Conservation (phyloP, 1,140 invertebrate genomes). For the Chelonus insularis region DNA sequence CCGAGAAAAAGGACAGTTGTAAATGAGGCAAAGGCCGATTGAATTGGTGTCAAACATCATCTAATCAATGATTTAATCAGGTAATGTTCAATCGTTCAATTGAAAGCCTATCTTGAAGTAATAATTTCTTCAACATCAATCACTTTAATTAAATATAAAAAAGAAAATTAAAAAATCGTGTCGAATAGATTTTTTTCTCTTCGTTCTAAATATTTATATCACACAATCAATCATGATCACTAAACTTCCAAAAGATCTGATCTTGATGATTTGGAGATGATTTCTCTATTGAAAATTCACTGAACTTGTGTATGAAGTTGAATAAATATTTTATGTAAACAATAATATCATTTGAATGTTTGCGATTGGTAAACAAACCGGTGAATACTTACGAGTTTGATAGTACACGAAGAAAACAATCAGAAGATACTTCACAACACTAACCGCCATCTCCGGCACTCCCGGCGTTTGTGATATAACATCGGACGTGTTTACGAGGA, state of each 20-base stretch:
- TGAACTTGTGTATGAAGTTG: too few relatives aligned
- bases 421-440: constrained; percentile 43
- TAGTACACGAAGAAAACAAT: constrained; percentile 37
- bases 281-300: too few relatives aligned
- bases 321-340: neutral
- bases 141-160: too few relatives aligned
- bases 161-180: too few relatives aligned
- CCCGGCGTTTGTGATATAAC: constrained; percentile 52
- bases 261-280: too few relatives aligned
- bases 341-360: neutral
- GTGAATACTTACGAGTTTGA: constrained; percentile 44
- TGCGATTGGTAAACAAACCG: neutral
- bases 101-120: too few relatives aligned
- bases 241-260: too few relatives aligned
- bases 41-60: constrained; percentile 11
- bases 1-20: constrained; percentile 6
- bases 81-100: too few relatives aligned
- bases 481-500: constrained; percentile 45
- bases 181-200: too few relatives aligned
- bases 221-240: too few relatives aligned
- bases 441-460: constrained; percentile 57
- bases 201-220: too few relatives aligned
- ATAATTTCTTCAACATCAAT: too few relatives aligned
- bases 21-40: constrained; percentile 27
- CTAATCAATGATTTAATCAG: neutral